Evolutionary conservation across 1,140 invertebrate genomes (phyloP), one percentile per base, ranked within the genome.

Genomic region (Homalodisca vitripennis): DNA sequence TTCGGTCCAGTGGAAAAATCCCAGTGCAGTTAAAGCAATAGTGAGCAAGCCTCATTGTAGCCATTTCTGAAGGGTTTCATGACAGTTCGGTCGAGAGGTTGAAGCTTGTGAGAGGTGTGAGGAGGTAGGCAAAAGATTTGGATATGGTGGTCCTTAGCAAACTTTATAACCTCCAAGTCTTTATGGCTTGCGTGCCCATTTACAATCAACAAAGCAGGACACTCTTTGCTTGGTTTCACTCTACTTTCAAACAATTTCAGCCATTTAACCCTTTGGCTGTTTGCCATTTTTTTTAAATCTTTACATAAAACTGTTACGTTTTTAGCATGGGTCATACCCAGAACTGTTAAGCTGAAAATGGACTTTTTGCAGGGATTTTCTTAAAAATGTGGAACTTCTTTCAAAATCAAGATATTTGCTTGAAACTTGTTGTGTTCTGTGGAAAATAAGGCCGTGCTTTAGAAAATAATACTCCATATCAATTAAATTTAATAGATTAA

Each of bases 11-110:
- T 26, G 41, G 63, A 14, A 27, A 66, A 12, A 66, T n/a, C 22
- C 69, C 63, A 47, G 62, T 67, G 46, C 63, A 70, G 20, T 26
- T 62, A 20, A 55, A 55, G 51, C 51, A 13, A 64, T 1, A 32
- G 13, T 17, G 60, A 31, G 60, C 60, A 64, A 32, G 55, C 34
- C 57, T 68, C 73, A 32, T 74, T 71, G 63, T 78, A 82, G 12
- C 75, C 74, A 70, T 75, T 47, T 75, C 78, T 79, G 3, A 81
- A 69, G 57, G 79, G 77, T 62, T 78, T 79, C 73, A 80, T 78
- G 46, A 80, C 76, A 10, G 74, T 63, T 46, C 77, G 65, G 67
- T 81, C 77, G 12, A 79, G 62, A 12, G 77, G 77, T 55, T 79
- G 78, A 0, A 80, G 71, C 57, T 75, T 75, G 65, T 79, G 76